phyloP scores from a whole-genome alignment of 2,888 invertebrate genomes.

The Mythimna vitellina region DNA sequence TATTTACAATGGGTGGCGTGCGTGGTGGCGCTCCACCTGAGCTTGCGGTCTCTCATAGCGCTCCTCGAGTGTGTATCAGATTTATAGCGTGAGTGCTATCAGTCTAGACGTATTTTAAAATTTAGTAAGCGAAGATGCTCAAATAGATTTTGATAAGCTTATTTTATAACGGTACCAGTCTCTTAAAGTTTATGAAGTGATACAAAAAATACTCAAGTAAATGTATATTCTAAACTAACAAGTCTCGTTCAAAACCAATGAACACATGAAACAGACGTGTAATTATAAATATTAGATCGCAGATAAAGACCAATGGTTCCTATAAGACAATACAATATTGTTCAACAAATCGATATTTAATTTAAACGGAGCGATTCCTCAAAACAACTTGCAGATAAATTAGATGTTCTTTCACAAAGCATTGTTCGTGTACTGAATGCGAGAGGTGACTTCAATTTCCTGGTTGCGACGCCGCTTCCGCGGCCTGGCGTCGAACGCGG shows the following conservation, averaged over 20 bases:
- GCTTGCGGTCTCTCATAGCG: slow-evolving; percentile 72
- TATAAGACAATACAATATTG: slow-evolving; percentile 70
- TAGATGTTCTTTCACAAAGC: slow-evolving; percentile 89
- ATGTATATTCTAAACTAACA: background rate
- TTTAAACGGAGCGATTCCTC: slow-evolving; percentile 82
- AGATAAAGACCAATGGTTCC: slow-evolving; percentile 60
- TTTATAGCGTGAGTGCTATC: slow-evolving; percentile 47
- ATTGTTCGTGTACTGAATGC: slow-evolving; percentile 82
- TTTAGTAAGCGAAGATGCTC: background rate
- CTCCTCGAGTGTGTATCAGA: slow-evolving; percentile 55
- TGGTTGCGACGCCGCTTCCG: slow-evolving; percentile 81
- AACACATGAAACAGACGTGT: slow-evolving; percentile 20
- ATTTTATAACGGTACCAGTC: background rate
- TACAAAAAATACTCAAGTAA: background rate
- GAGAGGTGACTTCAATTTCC: slow-evolving; percentile 90
- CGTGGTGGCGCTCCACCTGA: slow-evolving; percentile 77
- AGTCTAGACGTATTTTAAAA: slow-evolving; percentile 61
- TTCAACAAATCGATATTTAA: slow-evolving; percentile 86
- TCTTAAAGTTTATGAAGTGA: background rate
- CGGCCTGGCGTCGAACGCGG: slow-evolving; percentile 76
- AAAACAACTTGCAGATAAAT: slow-evolving; percentile 87
- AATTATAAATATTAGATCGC: slow-evolving; percentile 42
- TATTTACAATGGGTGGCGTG: slow-evolving; percentile 88
- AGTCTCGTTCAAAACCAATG: background rate
- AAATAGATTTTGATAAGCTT: background rate